A percentile compares a stretch with the other conserved stretches of the same genome.
Evolutionary conservation across 1,140 invertebrate species (phyloP).

Genomic region (Bombus sylvicola): DNA sequence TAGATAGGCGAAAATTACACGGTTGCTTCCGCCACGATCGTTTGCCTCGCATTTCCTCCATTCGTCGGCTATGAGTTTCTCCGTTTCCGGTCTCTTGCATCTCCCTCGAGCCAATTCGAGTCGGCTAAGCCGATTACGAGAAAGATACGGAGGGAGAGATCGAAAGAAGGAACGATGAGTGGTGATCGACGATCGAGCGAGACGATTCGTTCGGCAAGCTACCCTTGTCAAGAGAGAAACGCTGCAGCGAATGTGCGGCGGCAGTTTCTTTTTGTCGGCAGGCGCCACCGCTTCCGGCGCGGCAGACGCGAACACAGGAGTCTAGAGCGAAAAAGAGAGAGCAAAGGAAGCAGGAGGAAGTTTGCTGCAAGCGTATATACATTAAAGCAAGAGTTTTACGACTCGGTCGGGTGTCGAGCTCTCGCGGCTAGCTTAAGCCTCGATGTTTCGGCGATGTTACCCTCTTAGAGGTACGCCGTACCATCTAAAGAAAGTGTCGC

Average conservation of each 20-base stretch:
- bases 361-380: neutral
- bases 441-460: neutral
- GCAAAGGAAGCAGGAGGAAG: neutral
- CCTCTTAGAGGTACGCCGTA: neutral
- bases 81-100: neutral
- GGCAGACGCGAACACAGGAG: constrained; percentile 35
- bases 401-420: constrained; percentile 12
- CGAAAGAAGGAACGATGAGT: neutral
- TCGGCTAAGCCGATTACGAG: neutral
- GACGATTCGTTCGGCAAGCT: neutral
- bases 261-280: constrained; percentile 29
- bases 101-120: neutral
- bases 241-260: neutral
- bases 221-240: neutral
- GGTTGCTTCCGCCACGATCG: neutral
- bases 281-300: constrained; percentile 41
- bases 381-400: constrained; percentile 25
- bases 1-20: neutral
- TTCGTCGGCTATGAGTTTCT: neutral
- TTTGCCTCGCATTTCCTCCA: neutral
- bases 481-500: neutral
- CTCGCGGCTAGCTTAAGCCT: neutral
- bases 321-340: constrained; percentile 1
- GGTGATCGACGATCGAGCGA: neutral
- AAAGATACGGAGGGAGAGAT: neutral